A percentile compares a stretch with the other conserved stretches of the same genome.
Conservation (phyloP, 2,888 invertebrate genomes). For the Drosophila paracracens region DNA sequence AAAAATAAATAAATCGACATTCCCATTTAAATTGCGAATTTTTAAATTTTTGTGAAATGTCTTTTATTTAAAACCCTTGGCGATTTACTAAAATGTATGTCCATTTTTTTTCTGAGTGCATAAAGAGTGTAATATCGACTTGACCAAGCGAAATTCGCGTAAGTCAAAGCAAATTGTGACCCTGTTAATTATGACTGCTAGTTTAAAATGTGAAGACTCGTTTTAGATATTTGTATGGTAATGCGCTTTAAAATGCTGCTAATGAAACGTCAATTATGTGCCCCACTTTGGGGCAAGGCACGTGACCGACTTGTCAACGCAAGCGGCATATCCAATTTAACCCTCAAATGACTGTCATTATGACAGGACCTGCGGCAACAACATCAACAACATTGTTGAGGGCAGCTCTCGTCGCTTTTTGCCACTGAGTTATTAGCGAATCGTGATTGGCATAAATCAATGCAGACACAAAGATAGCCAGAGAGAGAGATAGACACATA, state of each 20-base stretch:
- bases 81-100: background rate
- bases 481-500: background rate
- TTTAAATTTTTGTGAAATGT: background rate
- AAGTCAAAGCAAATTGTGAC: slow-evolving; percentile 19
- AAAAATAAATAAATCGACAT: background rate
- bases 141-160: slow-evolving; percentile 37
- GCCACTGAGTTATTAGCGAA: slow-evolving; percentile 79
- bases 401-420: slow-evolving; percentile 50
- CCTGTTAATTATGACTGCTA: slow-evolving; percentile 42
- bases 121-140: slow-evolving; percentile 7
- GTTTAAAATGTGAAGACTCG: slow-evolving; percentile 34
- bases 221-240: slow-evolving; percentile 61
- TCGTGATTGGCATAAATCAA: slow-evolving; percentile 83
- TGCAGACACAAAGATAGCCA: slow-evolving; percentile 32
- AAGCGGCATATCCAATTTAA: slow-evolving; percentile 79
- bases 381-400: slow-evolving; percentile 40
- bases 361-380: slow-evolving; percentile 63
- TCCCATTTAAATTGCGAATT: background rate
- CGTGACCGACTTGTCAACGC: slow-evolving; percentile 80
- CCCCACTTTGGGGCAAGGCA: slow-evolving; percentile 62
- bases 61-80: background rate
- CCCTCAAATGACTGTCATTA: slow-evolving; percentile 81
- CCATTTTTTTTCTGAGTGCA: background rate
- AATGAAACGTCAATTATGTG: slow-evolving; percentile 80
- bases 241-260: slow-evolving; percentile 66